A percentile compares a stretch with the other conserved stretches of the same genome.
Conservation (phyloP, 2,113 vertebrate species). For the Anseranas semipalmata region DNA sequence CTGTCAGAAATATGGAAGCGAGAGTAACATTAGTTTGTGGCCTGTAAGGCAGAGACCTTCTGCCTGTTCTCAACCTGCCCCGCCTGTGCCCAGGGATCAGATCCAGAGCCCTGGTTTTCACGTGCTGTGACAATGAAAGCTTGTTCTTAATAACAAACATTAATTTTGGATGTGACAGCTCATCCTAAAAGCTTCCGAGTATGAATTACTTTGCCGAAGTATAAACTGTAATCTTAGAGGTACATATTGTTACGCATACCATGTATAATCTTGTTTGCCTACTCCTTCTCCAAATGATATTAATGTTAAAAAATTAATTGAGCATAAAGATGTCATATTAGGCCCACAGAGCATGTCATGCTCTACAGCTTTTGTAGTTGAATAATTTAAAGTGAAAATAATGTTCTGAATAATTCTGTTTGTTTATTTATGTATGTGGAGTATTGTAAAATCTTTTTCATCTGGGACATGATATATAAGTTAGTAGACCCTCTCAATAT, state of each 20-base stretch:
- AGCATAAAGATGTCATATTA: not conserved
- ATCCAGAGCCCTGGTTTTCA: not conserved
- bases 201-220: not conserved
- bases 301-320: conserved; percentile 6
- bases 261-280: not conserved
- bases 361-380: not conserved
- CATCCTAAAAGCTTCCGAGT: not conserved
- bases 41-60: not conserved
- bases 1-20: not conserved
- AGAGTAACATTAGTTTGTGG: not conserved
- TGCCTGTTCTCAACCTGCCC: not conserved
- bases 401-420: not conserved
- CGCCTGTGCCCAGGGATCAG: not conserved
- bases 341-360: not conserved
- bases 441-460: not conserved
- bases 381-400: conserved; percentile 18
- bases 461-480: not conserved
- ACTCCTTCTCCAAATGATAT: not conserved
- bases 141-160: not conserved
- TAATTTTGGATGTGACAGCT: not conserved
- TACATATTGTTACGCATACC: not conserved
- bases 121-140: not conserved
- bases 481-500: not conserved
- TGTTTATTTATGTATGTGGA: not conserved
- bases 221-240: not conserved